Evolutionary conservation across 2,113 vertebrate species (phyloP), one percentile per base, ranked within the genome.

Genomic region (Setophaga coronata): DNA sequence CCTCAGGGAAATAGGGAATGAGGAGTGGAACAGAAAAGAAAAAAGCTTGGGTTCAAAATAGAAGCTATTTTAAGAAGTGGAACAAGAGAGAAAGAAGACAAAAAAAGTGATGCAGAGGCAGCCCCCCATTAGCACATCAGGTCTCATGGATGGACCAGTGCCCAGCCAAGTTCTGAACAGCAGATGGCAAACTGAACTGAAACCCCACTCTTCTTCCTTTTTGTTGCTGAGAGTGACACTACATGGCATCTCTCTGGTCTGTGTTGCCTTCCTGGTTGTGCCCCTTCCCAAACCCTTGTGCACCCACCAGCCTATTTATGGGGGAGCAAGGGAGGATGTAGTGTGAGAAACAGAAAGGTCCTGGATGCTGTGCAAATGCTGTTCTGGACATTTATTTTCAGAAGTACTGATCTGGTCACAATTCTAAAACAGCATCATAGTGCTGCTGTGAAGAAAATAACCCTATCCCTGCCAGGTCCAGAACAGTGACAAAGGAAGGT

Each of bases 111-210:
- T 62, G 33, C 10, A 26, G 45, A 54, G 54, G 38, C 25, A 25
- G 12, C 21, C 7, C 2, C 1, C 40, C 40, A 38, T 38, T 38
- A 38, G 36, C 36, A 0, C 3, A 33, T 47, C 3, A 6, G 21
- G 18, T 62, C 21, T 34, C 16, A 8, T 0, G 0, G 36, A 5
- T 45, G 82, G 29, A 36, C 21, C 6, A 17, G 5, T 66, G 18
- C 23, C 36, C 31, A 70, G 33, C 19, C 36, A 16, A 16, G 33
- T 72, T 72, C 34, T 16, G 16, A 82, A 8, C 54, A 78, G 1
- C 5, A 61, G 40, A 8, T 61, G 21, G 36, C 45, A 79, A 53
- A 40, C 15, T 38, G 54, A 38, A 15, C 13, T 56, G 81, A 36
- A 70, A 28, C 10, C 6, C 5, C 3, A 2, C 23, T 50, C 14